Conservation (phyloP, 2,113 vertebrate species). For the Cygnus buccinator region DNA sequence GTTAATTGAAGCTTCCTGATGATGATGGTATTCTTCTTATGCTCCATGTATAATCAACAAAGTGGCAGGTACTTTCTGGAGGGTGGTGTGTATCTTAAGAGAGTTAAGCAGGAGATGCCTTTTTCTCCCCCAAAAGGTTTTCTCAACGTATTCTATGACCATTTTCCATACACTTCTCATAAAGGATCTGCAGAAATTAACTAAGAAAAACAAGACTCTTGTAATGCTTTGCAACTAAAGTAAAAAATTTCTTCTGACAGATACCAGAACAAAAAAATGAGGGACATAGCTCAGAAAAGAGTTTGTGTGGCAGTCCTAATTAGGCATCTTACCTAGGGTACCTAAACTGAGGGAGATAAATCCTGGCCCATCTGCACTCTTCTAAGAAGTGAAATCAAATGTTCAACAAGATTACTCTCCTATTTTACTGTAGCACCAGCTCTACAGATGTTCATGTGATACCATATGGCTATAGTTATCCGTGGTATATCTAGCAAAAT, state of each 20-base stretch:
- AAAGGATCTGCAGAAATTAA: not conserved
- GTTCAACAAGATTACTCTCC: not conserved
- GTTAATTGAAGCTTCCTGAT: not conserved
- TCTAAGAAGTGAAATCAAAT: not conserved
- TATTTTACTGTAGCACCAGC: not conserved
- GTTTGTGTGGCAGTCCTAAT: not conserved
- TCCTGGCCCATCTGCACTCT: not conserved
- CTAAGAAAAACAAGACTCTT: not conserved
- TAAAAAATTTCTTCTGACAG: not conserved
- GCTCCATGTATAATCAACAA: not conserved
- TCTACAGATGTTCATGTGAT: not conserved
- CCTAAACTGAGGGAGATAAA: not conserved
- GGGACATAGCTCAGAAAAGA: not conserved
- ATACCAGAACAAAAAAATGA: not conserved
- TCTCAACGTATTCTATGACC: not conserved
- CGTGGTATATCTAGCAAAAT: not conserved
- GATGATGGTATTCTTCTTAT: not conserved
- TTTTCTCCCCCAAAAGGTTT: fast-evolving
- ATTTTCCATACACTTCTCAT: not conserved
- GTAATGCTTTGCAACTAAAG: not conserved
- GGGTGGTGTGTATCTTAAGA: not conserved
- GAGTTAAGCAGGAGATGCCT: not conserved
- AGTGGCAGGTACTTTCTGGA: not conserved
- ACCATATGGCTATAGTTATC: not conserved
- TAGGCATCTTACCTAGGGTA: not conserved